Base-by-base conservation (phyloP, 1,140 invertebrate species). In the Dolichoris vasculosae region DNA sequence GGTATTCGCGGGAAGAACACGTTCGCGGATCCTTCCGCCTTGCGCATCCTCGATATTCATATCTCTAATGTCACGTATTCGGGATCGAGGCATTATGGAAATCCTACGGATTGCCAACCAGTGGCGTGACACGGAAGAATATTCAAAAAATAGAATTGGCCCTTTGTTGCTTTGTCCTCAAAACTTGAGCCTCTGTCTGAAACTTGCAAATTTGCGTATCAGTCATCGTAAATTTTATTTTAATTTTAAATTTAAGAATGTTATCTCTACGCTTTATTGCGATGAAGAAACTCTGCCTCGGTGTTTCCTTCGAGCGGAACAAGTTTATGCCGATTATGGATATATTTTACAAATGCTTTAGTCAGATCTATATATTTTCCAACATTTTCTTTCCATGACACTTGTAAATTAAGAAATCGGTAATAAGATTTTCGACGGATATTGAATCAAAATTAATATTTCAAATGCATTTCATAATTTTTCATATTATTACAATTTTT, bases 1-100 rank as follows among this genome's bases (percentile, higher is more conserved):
- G 35, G 67, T 73, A 55, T 40, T 69, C 67, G 46, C 30, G n/a
- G 30, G 59, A 81, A 30, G 71, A 59, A 75, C 51, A 75, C 69
- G 38, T 83, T 79, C 73, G 30, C 43, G 23, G 23, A 67, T 69
- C 64, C 59, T 67, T n/a, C 59, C n/a, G 30, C 23, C 73, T 46
- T 30, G 35, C 51, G 17, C 35, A 35, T 51, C 59, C 83, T 84
- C 83, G 75, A 85, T 79, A 85, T 85, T 85, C 83, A 69, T 77
- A 79, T 85, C 51, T 80, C 35, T 79, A 85, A 85, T 79, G 83
- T 79, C 83, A 63, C 83, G 76, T 79, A 35, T 83, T 76, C 17
- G 55, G n/a, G 55, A 76, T 76, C 73, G 51, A n/a, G 15, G 82
- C 48, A 77, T 64, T 83, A 83, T 64, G 82, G 71, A 83, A 83